These are phyloP conservation scores for Popillia japonica DNA, from an alignment of 1,140 invertebrate species.

Conservation along the genomic window DNA sequence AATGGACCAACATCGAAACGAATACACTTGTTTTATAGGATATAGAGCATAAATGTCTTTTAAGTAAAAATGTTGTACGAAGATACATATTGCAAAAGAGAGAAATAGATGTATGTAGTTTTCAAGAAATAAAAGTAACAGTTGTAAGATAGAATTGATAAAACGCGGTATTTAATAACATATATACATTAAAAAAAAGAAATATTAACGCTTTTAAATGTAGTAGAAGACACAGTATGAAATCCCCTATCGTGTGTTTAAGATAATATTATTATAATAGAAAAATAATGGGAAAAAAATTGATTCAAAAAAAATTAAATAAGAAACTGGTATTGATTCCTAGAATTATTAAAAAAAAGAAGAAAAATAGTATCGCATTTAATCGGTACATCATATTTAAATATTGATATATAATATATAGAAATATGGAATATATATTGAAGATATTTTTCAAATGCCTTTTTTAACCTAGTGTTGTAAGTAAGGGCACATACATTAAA, in stretches of 20 bases:
- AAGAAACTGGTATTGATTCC: slow-evolving; percentile 41
- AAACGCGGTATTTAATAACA: background rate
- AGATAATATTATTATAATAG: background rate
- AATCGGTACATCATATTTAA: slow-evolving; percentile 30
- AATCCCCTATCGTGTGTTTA: slow-evolving; percentile 1
- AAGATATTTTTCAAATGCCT: slow-evolving; percentile 41
- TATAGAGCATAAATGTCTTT: background rate
- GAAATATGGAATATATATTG: slow-evolving; percentile 36
- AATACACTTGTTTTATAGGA: slow-evolving; percentile 24
- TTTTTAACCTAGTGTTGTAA: slow-evolving; percentile 38
- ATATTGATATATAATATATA: slow-evolving; percentile 31
- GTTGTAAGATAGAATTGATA: slow-evolving; percentile 17
- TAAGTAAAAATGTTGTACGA: background rate
- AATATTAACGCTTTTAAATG: slow-evolving; percentile 35
- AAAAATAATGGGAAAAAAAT: background rate
- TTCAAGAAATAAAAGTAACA: background rate
- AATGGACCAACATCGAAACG: slow-evolving; percentile 40
- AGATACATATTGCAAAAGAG: background rate
- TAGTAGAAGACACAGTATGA: slow-evolving; percentile 17
- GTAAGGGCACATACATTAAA: slow-evolving; percentile 36
- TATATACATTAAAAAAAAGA: background rate
- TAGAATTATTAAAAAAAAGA: slow-evolving; percentile 29
- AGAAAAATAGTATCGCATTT: background rate
- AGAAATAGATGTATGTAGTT: slow-evolving; percentile 20
- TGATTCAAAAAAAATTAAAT: slow-evolving; percentile 15